Evolutionary conservation across 2,113 vertebrate species (phyloP).

Genomic region (Microtus richardsoni): DNA sequence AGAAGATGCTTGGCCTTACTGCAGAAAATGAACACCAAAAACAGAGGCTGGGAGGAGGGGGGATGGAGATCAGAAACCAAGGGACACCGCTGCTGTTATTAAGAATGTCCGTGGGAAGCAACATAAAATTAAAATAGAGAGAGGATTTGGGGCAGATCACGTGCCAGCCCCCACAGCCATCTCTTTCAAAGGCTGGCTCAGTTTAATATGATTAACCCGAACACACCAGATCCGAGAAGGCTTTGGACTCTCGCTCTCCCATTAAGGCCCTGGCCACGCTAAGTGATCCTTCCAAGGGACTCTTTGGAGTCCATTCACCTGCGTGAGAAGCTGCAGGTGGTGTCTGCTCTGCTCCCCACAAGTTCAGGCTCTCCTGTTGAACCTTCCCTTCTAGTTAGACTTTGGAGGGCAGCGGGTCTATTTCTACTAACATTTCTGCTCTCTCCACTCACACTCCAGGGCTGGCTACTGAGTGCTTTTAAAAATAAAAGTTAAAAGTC

Average conservation of each 20-base stretch:
- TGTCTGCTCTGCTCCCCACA: background rate
- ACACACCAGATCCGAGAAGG: background rate
- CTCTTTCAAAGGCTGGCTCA: constrained; percentile 60
- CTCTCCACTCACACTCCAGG: background rate
- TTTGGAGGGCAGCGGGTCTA: background rate
- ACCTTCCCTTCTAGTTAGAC: background rate
- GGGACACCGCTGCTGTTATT: constrained; percentile 8
- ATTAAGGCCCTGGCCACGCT: background rate
- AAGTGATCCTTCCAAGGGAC: background rate
- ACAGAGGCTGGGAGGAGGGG: background rate
- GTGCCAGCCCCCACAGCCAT: constrained; percentile 28
- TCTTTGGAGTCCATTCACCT: background rate
- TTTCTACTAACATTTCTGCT: background rate
- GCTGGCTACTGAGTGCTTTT: background rate
- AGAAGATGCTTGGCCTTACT: background rate
- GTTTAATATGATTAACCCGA: constrained; percentile 38
- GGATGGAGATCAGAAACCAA: background rate
- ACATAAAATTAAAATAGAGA: constrained; percentile 71
- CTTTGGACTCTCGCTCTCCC: background rate
- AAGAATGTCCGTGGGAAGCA: constrained; percentile 42
- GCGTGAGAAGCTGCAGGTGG: background rate
- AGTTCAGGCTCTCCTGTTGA: background rate
- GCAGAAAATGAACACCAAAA: background rate
- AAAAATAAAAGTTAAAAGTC: background rate
- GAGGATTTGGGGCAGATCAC: constrained; percentile 7